Percentiles rank a stretch among this genome's conserved stretches.
These are phyloP conservation scores for Threskiornis aethiopicus DNA, from an alignment of 2,797 vertebrate genomes.

Conservation along the genomic window DNA sequence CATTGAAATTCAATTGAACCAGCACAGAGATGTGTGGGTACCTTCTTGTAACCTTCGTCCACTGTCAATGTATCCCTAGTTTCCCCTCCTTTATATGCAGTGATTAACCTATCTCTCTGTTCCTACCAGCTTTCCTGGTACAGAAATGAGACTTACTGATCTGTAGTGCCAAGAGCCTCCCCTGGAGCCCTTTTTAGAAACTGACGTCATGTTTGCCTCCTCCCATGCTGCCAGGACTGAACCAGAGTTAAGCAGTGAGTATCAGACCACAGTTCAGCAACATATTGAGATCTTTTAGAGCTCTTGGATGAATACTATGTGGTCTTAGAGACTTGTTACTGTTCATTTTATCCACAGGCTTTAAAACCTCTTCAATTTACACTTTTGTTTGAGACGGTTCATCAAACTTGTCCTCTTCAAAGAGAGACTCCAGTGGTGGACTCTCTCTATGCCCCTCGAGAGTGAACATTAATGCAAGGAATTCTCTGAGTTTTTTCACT, in stretches of 20 bases:
- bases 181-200: not conserved
- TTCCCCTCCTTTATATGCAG: not conserved
- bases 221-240: not conserved
- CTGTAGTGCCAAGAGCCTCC: not conserved
- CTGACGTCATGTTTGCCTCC: not conserved
- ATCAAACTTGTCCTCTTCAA: not conserved
- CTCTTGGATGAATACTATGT: not conserved
- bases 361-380: not conserved
- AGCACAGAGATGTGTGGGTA: not conserved
- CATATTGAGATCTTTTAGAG: not conserved
- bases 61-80: not conserved
- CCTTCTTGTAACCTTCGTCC: not conserved
- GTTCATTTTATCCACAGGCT: not conserved
- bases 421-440: not conserved
- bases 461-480: not conserved
- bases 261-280: not conserved
- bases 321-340: not conserved
- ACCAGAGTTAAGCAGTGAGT: not conserved
- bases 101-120: not conserved
- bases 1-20: not conserved
- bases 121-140: not conserved
- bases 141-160: not conserved
- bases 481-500: not conserved
- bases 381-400: not conserved
- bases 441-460: not conserved